These are phyloP conservation scores for Stenopsyche tienmushanensis DNA, from an alignment of 1,140 invertebrate species.

Conservation along the genomic window DNA sequence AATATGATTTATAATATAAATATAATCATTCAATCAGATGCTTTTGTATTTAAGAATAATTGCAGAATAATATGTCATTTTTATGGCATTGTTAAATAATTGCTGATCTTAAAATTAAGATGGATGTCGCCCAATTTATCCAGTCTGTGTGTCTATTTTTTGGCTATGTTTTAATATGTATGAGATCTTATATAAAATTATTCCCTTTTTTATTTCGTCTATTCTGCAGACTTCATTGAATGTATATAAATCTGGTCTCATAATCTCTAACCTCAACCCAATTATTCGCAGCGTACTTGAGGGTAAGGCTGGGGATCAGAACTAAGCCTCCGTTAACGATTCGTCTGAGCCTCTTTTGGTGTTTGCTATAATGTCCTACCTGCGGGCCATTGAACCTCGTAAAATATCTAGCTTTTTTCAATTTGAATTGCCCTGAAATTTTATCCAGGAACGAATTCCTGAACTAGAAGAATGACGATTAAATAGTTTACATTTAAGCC, in stretches of 20 bases:
- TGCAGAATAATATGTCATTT: too few species aligned
- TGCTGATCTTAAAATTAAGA: too few species aligned
- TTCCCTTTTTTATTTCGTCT: neutral
- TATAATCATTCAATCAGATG: too few species aligned
- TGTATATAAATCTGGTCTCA: constrained; percentile 34
- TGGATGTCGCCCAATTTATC: too few species aligned
- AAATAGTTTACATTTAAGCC: too few species aligned
- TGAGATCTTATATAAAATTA: too few species aligned
- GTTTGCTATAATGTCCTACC: constrained; percentile 34
- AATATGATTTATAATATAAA: too few species aligned
- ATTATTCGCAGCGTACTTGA: constrained; percentile 40
- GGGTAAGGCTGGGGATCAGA: constrained; percentile 38
- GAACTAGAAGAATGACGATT: too few species aligned
- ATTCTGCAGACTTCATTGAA: constrained; percentile 18
- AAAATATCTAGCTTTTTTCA: neutral
- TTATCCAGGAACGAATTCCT: neutral
- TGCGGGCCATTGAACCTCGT: constrained; percentile 24
- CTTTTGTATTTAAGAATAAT: too few species aligned
- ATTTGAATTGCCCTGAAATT: neutral
- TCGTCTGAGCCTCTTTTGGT: constrained; percentile 39
- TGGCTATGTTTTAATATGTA: too few species aligned
- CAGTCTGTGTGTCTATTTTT: too few species aligned
- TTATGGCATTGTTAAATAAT: neutral
- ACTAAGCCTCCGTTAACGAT: constrained; percentile 41
- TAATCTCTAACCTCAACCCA: constrained; percentile 42